phyloP scores from a whole-genome alignment of 2,888 invertebrate genomes.

The Lithophane ornitopus region DNA sequence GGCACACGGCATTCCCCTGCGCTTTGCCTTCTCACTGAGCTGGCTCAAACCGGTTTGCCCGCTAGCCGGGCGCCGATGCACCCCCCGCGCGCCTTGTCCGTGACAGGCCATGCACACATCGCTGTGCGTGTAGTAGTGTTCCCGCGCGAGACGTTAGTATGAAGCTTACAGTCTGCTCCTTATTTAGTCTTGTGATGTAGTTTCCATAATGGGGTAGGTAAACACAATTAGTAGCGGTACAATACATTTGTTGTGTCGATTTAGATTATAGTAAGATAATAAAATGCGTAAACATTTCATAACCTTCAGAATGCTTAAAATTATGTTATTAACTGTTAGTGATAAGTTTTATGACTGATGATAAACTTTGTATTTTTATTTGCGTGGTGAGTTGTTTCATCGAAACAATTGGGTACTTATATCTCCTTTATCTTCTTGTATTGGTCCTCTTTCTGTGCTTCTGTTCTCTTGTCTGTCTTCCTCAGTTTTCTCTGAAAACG shows the following conservation, averaged over 20 bases:
- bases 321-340: constrained; percentile 23
- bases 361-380: constrained; percentile 33
- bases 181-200: no score
- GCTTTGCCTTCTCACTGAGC: no score
- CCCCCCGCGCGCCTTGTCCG: no score
- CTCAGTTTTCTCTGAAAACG: neutral
- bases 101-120: no score
- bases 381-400: neutral
- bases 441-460: no score
- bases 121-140: no score
- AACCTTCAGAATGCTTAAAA: constrained; percentile 24
- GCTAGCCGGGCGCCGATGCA: no score
- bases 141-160: no score
- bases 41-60: no score
- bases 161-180: no score
- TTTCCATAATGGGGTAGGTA: no score
- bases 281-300: constrained; percentile 33
- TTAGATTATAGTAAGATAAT: constrained; percentile 21
- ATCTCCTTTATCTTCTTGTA: neutral
- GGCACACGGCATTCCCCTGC: no score
- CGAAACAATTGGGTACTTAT: neutral
- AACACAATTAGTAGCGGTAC: neutral
- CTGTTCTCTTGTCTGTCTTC: neutral
- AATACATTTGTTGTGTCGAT: neutral
- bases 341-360: constrained; percentile 57